These are phyloP conservation scores for Stenichneumon culpator DNA, from an alignment of 2,888 invertebrate species.

Conservation along the genomic window DNA sequence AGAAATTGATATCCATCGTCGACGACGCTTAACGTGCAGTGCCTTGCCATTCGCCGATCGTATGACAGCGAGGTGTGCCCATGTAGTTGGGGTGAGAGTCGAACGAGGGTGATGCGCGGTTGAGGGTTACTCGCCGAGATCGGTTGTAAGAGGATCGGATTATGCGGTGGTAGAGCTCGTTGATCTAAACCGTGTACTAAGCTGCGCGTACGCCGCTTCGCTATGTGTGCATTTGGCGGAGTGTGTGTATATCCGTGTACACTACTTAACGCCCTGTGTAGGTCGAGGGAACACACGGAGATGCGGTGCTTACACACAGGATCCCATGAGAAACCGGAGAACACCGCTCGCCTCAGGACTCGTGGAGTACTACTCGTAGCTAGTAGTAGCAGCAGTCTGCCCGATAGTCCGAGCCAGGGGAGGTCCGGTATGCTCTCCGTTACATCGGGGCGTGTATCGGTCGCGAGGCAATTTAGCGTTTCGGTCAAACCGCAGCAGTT, in stretches of 20 bases:
- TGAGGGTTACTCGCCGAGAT: slow-evolving; percentile 65
- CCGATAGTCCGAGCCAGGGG: slow-evolving; percentile 37
- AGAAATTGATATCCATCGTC: slow-evolving; percentile 8
- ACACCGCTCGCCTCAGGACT: slow-evolving; percentile 56
- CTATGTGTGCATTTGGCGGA: slow-evolving; percentile 52
- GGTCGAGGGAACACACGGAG: slow-evolving; percentile 51
- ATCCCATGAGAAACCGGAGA: slow-evolving; percentile 63
- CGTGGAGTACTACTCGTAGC: slow-evolving; percentile 34
- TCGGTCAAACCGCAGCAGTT: slow-evolving; percentile 50
- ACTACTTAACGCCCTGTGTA: slow-evolving; percentile 60
- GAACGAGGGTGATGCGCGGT: slow-evolving; percentile 58
- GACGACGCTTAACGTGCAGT: slow-evolving; percentile 32
- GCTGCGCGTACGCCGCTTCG: slow-evolving; percentile 53
- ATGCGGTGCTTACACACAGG: slow-evolving; percentile 36
- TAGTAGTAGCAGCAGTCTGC: slow-evolving; percentile 17
- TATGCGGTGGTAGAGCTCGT: slow-evolving; percentile 58
- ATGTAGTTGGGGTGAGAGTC: slow-evolving; percentile 19
- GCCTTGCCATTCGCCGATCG: slow-evolving; percentile 32
- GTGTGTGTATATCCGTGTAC: slow-evolving; percentile 43
- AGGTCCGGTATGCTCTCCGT: slow-evolving; percentile 18
- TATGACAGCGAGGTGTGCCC: slow-evolving; percentile 14
- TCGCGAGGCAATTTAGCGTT: slow-evolving; percentile 57
- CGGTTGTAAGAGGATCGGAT: slow-evolving; percentile 70
- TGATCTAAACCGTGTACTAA: slow-evolving; percentile 66
- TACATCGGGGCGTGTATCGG: slow-evolving; percentile 12